Conservation (phyloP, 2,797 vertebrate genomes). For the Heterohyrax brucei region DNA sequence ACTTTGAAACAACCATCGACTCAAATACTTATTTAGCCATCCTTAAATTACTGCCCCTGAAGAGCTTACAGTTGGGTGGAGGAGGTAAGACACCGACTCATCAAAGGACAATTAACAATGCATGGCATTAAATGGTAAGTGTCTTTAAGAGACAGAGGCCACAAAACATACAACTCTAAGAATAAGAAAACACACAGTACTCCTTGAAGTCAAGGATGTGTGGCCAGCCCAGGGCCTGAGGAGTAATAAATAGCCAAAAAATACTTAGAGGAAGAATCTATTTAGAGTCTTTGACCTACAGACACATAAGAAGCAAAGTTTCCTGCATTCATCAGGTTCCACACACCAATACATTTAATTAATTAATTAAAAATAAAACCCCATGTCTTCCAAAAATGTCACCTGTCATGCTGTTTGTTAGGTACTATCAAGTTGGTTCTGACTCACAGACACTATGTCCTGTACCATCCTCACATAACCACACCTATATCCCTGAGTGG, state of each 20-base stretch:
- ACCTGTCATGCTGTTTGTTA: neutral
- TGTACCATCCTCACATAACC: neutral
- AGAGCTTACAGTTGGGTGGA: slow-evolving; percentile 51
- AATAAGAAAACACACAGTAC: slow-evolving; percentile 25
- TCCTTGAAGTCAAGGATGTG: neutral
- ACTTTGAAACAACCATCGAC: slow-evolving; percentile 32
- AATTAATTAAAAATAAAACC: slow-evolving; percentile 48
- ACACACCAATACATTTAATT: slow-evolving; percentile 10
- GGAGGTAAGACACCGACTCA: neutral
- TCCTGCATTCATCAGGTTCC: slow-evolving; percentile 43
- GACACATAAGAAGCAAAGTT: slow-evolving; percentile 19
- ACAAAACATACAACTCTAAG: slow-evolving; percentile 21
- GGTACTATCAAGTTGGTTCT: too few species aligned
- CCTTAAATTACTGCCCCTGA: slow-evolving; percentile 47
- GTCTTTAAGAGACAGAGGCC: neutral
- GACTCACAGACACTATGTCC: too few species aligned
- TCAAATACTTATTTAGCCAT: slow-evolving; percentile 46
- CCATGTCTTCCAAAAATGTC: slow-evolving; percentile 1
- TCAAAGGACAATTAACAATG: slow-evolving; percentile 43
- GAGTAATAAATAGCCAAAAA: neutral
- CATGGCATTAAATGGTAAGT: slow-evolving; percentile 19
- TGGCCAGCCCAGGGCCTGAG: neutral
- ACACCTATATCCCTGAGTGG: neutral
- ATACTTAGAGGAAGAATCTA: slow-evolving; percentile 44
- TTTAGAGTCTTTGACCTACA: neutral